Evolutionary conservation across 23 tunicate species (phyloP).

Genomic region (Halocynthia roretzi): DNA sequence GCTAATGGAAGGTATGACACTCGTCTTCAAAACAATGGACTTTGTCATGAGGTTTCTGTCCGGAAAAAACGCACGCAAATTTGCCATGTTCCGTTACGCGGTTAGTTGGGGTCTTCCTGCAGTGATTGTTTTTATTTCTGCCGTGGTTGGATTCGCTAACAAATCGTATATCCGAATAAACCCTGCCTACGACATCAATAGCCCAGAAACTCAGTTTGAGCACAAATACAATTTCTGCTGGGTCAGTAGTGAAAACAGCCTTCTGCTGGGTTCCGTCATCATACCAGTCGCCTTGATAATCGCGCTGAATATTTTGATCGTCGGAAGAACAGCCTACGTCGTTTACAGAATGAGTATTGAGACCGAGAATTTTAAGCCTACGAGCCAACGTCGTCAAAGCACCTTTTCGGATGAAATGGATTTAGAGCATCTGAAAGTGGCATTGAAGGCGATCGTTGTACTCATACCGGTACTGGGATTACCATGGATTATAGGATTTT

Average conservation of each 20-base stretch:
- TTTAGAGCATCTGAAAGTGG: conserved; percentile 20
- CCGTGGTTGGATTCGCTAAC: conserved; percentile 19
- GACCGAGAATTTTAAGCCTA: conserved; percentile 27
- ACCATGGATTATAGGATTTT: conserved; percentile 40
- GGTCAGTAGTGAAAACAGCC: conserved; percentile 5
- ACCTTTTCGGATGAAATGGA: neutral
- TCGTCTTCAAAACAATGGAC: conserved; percentile 50
- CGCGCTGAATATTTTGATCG: conserved; percentile 17
- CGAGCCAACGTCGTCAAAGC: neutral
- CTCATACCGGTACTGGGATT: conserved; percentile 34
- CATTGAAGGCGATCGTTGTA: conserved; percentile 23
- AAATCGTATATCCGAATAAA: conserved; percentile 22
- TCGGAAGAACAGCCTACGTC: conserved; percentile 12
- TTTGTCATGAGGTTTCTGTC: conserved; percentile 17
- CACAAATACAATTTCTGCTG: conserved; percentile 34
- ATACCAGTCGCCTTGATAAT: conserved; percentile 30
- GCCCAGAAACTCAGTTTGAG: neutral
- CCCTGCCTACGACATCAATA: neutral
- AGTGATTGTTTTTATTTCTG: conserved; percentile 19
- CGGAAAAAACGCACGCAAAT: conserved; percentile 21
- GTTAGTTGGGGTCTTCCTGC: conserved; percentile 35
- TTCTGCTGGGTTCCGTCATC: conserved; percentile 24
- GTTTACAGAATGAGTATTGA: conserved; percentile 39
- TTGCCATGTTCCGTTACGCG: conserved; percentile 9
- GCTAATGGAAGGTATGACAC: conserved; percentile 50